These are phyloP conservation scores for Boleophthalmus pectinirostris DNA, from an alignment of 2,113 vertebrate species.

Conservation along the genomic window DNA sequence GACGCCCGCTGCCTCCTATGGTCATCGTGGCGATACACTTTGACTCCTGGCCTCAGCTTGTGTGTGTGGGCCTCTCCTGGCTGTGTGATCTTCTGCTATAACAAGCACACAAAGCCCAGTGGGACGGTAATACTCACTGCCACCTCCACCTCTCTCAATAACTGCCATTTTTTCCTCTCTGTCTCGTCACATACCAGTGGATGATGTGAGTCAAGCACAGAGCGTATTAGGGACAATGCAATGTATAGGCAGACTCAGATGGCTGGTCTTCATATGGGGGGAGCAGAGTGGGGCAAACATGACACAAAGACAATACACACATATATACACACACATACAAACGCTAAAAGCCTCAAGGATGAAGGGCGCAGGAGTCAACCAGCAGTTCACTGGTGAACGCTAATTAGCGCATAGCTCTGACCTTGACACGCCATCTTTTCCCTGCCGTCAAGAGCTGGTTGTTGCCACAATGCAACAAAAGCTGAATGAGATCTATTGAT, in stretches of 20 bases:
- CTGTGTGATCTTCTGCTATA: conserved; percentile 73
- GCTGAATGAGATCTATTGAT: conserved; percentile 71
- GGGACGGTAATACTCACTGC: conserved; percentile 58
- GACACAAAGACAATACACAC: conserved; percentile 53
- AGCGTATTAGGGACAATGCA: conserved; percentile 35
- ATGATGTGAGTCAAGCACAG: conserved; percentile 50
- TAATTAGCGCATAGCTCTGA: conserved; percentile 72
- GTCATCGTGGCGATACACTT: not conserved
- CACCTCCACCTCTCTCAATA: conserved; percentile 26
- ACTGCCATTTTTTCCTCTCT: conserved; percentile 23
- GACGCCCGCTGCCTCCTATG: conserved; percentile 27
- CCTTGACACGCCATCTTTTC: conserved; percentile 68
- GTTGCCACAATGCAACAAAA: conserved; percentile 63
- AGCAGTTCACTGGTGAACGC: conserved; percentile 60
- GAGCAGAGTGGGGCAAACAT: conserved; percentile 48
- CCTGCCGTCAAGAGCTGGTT: conserved; percentile 56
- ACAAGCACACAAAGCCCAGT: conserved; percentile 71
- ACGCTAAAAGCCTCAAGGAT: conserved; percentile 57
- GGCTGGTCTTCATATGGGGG: conserved; percentile 39
- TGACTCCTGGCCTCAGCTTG: no score
- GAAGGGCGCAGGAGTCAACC: conserved; percentile 63
- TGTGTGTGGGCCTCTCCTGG: conserved; percentile 50
- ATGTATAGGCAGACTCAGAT: conserved; percentile 55
- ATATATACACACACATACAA: not conserved
- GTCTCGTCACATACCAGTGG: conserved; percentile 58